Conservation (phyloP, 2,888 invertebrate genomes). For the Catotricha subobsoleta region DNA sequence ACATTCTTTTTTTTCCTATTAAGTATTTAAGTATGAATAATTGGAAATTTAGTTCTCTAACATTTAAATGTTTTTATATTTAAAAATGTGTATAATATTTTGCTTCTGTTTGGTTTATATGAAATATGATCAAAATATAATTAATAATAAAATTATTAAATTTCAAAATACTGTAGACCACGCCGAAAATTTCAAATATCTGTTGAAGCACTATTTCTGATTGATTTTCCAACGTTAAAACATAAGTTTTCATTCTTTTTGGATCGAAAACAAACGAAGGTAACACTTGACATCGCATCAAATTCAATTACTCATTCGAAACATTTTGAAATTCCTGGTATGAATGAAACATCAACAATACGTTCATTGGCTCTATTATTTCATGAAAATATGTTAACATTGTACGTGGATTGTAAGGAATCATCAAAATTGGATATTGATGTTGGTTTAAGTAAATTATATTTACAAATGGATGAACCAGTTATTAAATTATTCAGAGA, state of each 20-base stretch:
- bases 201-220: constrained; percentile 30
- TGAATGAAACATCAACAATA: constrained; percentile 29
- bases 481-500: constrained; percentile 29
- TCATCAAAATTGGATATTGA: constrained; percentile 26
- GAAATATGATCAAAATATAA: neutral
- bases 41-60: too few relatives aligned
- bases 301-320: constrained; percentile 25
- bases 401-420: constrained; percentile 27
- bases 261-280: constrained; percentile 28
- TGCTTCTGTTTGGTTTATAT: too few relatives aligned
- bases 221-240: constrained; percentile 28
- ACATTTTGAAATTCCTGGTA: constrained; percentile 26
- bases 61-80: too few relatives aligned
- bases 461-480: constrained; percentile 30
- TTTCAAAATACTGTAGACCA: constrained; percentile 16
- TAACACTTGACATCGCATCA: constrained; percentile 26
- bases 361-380: constrained; percentile 27
- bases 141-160: neutral
- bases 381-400: constrained; percentile 23
- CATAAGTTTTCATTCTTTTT: constrained; percentile 30
- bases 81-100: too few relatives aligned
- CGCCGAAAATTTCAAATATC: constrained; percentile 28
- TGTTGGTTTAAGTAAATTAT: constrained; percentile 25
- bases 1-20: too few relatives aligned
- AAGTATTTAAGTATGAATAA: too few relatives aligned